Evolutionary conservation across 2,888 invertebrate species (phyloP).

Genomic region (Eristalinus sepulchralis): DNA sequence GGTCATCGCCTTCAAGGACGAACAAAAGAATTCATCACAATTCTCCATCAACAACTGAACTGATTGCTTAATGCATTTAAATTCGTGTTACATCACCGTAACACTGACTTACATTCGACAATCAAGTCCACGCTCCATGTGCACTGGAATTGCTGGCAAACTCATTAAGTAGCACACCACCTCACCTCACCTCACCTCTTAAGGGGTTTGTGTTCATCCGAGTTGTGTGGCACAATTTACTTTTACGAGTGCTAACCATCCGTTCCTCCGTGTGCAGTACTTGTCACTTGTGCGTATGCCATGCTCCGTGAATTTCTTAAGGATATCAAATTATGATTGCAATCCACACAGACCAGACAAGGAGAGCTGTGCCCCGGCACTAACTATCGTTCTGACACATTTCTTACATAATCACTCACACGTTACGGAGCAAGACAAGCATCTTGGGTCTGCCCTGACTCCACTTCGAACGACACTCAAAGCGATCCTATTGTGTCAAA

Average conservation of each 20-base stretch:
- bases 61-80: neutral
- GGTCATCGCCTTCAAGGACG: no score
- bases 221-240: conserved; percentile 9
- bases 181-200: neutral
- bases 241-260: conserved; percentile 11
- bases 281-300: neutral
- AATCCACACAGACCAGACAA: neutral
- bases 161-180: neutral
- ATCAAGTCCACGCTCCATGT: neutral
- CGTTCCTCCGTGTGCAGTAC: neutral
- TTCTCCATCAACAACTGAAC: neutral
- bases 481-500: conserved; percentile 30
- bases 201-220: neutral
- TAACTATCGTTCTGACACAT: neutral
- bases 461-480: conserved; percentile 22
- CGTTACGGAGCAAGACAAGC: conserved; percentile 6
- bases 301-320: conserved; percentile 16
- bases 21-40: no score
- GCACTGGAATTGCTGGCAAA: neutral
- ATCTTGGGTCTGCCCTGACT: neutral
- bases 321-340: conserved; percentile 49
- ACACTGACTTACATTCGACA: neutral
- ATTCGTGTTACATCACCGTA: neutral
- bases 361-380: neutral
- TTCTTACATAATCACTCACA: conserved; percentile 36